Evolutionary conservation across 2,888 invertebrate species (phyloP).

Genomic region (Heliconius charithonia): DNA sequence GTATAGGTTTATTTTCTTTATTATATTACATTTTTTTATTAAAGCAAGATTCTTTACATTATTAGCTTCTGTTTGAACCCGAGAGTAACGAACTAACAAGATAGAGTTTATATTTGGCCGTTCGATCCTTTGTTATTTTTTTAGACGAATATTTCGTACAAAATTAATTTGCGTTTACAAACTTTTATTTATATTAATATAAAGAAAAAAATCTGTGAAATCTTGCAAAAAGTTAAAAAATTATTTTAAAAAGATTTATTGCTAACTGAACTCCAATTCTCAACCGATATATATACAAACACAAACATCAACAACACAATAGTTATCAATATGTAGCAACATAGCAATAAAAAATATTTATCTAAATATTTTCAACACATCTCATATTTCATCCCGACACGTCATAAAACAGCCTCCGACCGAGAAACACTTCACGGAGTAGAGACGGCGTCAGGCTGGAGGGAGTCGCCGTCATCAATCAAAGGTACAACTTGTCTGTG

Average conservation of each 20-base stretch:
- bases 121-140: constrained; percentile 2
- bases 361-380: too few relatives aligned
- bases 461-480: constrained; percentile 22
- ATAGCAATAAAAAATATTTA: neutral
- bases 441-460: constrained; percentile 22
- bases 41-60: neutral
- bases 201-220: neutral
- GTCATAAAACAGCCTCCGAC: neutral
- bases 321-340: neutral
- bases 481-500: constrained; percentile 39
- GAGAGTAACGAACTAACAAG: neutral
- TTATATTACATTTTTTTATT: neutral
- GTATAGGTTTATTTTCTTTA: neutral
- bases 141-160: neutral
- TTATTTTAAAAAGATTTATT: too few relatives aligned
- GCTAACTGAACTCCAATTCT: too few relatives aligned
- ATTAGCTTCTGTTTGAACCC: neutral
- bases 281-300: neutral
- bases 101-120: constrained; percentile 3
- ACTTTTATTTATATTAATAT: neutral
- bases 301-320: neutral
- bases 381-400: too few relatives aligned
- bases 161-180: neutral
- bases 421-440: constrained; percentile 17
- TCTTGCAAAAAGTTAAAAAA: neutral